These are phyloP conservation scores for Staurois parvus DNA, from an alignment of 2,797 vertebrate genomes.

Conservation along the genomic window DNA sequence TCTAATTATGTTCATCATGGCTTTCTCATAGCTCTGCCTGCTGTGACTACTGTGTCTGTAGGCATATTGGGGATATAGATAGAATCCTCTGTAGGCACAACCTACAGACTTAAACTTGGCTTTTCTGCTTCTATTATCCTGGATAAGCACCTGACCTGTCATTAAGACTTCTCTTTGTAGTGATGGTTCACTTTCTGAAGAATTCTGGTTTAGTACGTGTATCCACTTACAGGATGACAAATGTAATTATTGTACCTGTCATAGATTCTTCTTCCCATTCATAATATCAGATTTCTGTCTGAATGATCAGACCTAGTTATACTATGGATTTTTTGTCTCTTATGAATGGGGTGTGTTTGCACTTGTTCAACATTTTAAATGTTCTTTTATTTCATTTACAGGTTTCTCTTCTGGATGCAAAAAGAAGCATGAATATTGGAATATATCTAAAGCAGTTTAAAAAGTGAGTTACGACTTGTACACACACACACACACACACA, in stretches of 20 bases:
- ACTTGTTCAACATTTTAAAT: not conserved
- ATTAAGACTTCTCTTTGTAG: not conserved
- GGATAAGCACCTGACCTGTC: not conserved
- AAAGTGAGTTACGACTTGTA: constrained; percentile 80
- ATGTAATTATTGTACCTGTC: not conserved
- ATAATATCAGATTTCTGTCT: not conserved
- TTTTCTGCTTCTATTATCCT: not conserved
- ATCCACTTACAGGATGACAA: not conserved
- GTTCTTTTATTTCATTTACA: not conserved
- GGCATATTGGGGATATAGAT: not conserved
- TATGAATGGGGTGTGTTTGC: not conserved
- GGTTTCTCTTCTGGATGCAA: constrained; percentile 95
- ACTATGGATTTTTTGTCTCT: not conserved
- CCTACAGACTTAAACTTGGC: not conserved
- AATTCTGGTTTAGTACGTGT: not conserved
- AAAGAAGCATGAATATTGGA: constrained; percentile 96
- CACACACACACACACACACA: no score
- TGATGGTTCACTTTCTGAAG: not conserved
- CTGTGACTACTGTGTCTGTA: not conserved
- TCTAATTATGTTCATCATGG: not conserved
- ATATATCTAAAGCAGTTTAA: constrained; percentile 99
- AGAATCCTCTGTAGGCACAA: not conserved
- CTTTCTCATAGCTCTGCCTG: not conserved
- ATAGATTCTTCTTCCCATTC: not conserved
- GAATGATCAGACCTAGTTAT: not conserved